Evolutionary conservation across 2,797 vertebrate genomes (phyloP).

Genomic region (Platalea minor): DNA sequence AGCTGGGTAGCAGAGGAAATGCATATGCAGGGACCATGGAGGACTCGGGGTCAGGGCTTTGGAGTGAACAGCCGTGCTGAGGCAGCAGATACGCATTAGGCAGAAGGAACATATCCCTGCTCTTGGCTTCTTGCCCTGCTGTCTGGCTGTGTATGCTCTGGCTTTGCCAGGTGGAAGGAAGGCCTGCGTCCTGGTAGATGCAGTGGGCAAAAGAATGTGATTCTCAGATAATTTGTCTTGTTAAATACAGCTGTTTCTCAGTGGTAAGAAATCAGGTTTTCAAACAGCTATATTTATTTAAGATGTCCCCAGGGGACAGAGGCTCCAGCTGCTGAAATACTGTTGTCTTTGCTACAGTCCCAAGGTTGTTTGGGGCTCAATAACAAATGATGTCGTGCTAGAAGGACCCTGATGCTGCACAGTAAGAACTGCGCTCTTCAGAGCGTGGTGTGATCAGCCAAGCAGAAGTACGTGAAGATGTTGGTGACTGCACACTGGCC

Average conservation of each 20-base stretch:
- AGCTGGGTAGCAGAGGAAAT: not conserved
- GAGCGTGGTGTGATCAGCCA: not conserved
- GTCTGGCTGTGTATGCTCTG: not conserved
- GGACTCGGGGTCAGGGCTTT: not conserved
- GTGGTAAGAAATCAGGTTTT: not conserved
- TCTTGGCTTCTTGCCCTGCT: conserved; percentile 15
- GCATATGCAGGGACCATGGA: rapidly evolving
- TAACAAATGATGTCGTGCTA: not conserved
- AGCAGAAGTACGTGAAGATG: not conserved
- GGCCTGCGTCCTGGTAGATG: not conserved
- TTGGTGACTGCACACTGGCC: not conserved
- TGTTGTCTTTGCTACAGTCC: not conserved
- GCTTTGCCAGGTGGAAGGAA: not conserved
- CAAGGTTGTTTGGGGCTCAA: not conserved
- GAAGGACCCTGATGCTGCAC: not conserved
- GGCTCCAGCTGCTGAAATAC: not conserved
- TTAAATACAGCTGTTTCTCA: not conserved
- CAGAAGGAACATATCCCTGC: not conserved
- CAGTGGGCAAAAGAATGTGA: not conserved
- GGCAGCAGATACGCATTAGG: not conserved
- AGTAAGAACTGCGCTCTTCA: not conserved
- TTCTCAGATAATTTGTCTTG: not conserved
- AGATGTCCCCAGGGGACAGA: not conserved
- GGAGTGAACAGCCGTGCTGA: not conserved
- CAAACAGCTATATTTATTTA: not conserved